Evolutionary conservation across 2,113 vertebrate genomes (phyloP).

Genomic region (Drymodes brunneopygia): DNA sequence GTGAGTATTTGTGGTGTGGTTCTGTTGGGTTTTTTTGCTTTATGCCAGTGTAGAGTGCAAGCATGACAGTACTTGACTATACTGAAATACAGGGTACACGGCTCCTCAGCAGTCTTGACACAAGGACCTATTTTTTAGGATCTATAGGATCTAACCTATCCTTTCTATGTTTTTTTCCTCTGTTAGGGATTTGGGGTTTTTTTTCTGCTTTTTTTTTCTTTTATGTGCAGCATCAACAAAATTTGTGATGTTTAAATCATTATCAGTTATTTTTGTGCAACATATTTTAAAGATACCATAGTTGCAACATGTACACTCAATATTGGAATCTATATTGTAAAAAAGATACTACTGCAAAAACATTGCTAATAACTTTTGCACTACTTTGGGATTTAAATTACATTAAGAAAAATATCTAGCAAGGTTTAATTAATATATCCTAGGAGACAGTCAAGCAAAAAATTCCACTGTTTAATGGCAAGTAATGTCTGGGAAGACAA

Average conservation of each 20-base stretch:
- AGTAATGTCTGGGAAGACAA: background rate
- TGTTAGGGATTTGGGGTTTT: rapidly evolving
- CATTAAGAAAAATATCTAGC: background rate
- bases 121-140: background rate
- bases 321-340: background rate
- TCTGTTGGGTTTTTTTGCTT: background rate
- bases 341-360: background rate
- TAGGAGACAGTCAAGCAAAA: background rate
- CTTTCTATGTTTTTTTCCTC: background rate
- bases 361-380: background rate
- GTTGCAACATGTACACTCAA: background rate
- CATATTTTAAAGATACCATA: background rate
- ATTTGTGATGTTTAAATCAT: background rate
- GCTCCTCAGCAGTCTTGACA: background rate
- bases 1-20: background rate
- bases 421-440: background rate
- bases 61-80: background rate
- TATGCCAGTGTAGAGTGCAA: background rate
- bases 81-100: rapidly evolving
- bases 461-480: background rate
- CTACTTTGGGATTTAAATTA: background rate
- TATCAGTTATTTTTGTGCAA: background rate
- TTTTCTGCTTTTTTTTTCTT: background rate
- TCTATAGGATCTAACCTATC: rapidly evolving
- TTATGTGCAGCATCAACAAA: background rate